phyloP scores from a whole-genome alignment of 2,113 vertebrate genomes.

The Nanorana parkeri region DNA sequence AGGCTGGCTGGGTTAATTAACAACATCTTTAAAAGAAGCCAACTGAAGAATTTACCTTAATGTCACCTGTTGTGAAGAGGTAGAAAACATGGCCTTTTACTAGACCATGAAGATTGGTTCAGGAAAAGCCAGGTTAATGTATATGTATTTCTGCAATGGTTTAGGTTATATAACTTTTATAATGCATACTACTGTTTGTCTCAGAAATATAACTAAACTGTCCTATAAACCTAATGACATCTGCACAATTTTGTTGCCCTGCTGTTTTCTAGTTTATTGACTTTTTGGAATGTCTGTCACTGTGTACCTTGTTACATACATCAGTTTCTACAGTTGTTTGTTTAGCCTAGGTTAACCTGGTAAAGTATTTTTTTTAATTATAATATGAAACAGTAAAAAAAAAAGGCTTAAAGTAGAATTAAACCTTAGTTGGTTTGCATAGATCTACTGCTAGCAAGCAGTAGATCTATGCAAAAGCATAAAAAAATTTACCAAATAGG shows the following conservation, averaged over 20 bases:
- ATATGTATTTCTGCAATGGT: neutral
- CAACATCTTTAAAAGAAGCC: too few species aligned
- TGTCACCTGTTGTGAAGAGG: too few species aligned
- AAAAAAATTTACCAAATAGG: too few species aligned
- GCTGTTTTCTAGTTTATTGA: slow-evolving; percentile 23
- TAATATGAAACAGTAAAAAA: neutral
- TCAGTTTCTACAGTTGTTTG: neutral
- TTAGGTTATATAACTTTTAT: slow-evolving; percentile 7
- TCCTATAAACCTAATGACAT: slow-evolving; percentile 12
- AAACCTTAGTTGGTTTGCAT: too few species aligned
- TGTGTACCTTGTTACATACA: slow-evolving; percentile 12
- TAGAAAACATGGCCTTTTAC: too few species aligned
- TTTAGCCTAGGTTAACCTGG: neutral
- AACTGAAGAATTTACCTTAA: too few species aligned
- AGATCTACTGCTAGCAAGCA: too few species aligned
- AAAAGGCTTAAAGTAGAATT: too few species aligned
- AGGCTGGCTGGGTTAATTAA: too few species aligned
- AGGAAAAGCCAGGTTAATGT: too few species aligned
- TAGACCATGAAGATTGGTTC: too few species aligned
- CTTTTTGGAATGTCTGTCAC: slow-evolving; percentile 1
- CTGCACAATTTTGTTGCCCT: neutral
- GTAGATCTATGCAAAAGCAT: too few species aligned
- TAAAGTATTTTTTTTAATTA: neutral
- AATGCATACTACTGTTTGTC: neutral
- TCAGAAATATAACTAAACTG: neutral